Percentiles rank a stretch among this genome's conserved stretches.
These are phyloP conservation scores for Microctonus aethiopoides DNA, from an alignment of 2,888 invertebrate genomes.

Conservation along the genomic window DNA sequence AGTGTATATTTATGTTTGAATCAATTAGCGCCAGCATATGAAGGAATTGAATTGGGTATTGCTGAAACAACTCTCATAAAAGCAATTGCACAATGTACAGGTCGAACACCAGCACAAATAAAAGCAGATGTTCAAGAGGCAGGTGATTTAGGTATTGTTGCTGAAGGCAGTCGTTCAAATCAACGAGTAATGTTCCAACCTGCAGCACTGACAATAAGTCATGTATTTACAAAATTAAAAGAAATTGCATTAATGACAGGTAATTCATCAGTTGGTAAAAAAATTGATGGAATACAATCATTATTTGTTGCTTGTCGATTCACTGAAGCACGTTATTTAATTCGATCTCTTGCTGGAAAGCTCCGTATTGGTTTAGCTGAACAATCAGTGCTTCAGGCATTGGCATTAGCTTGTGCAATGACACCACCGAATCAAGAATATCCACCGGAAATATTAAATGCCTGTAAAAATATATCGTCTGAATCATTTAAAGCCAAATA, in stretches of 20 bases:
- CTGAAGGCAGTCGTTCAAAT: constrained; percentile 83
- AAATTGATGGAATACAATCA: constrained; percentile 90
- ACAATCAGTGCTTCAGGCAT: constrained; percentile 89
- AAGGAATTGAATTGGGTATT: constrained; percentile 92
- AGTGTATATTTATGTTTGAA: constrained; percentile 97
- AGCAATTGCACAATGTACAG: constrained; percentile 91
- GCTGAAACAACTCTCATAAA: constrained; percentile 96
- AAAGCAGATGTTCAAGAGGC: constrained; percentile 76
- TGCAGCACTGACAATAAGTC: constrained; percentile 77
- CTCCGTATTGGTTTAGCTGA: constrained; percentile 96
- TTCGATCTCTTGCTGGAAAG: constrained; percentile 92
- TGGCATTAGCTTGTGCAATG: constrained; percentile 85
- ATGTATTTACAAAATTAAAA: constrained; percentile 84
- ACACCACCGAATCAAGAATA: constrained; percentile 80
- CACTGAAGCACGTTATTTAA: constrained; percentile 89
- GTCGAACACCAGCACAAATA: constrained; percentile 85
- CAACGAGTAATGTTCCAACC: constrained; percentile 92
- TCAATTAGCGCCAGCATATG: constrained; percentile 94
- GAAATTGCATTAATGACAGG: constrained; percentile 91
- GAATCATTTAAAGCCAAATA: constrained; percentile 81
- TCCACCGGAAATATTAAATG: constrained; percentile 75
- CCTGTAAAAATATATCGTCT: constrained; percentile 72
- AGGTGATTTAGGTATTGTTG: constrained; percentile 93
- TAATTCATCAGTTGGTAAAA: constrained; percentile 80
- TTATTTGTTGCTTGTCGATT: constrained; percentile 92